Base-by-base conservation (phyloP, 2,797 vertebrate genomes). In the Melanotaenia nigrans region DNA sequence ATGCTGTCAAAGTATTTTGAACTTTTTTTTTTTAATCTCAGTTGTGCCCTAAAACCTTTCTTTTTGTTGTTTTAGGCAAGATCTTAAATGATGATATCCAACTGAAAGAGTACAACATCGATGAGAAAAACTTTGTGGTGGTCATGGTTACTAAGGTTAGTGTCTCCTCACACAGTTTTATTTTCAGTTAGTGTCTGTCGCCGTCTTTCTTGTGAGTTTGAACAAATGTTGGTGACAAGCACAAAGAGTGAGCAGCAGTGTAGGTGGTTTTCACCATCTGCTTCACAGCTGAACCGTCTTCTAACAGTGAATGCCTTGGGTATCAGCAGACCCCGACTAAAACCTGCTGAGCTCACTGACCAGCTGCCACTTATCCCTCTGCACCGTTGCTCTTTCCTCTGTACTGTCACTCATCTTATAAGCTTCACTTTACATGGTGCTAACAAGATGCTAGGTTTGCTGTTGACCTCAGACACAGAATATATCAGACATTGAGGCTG, bases 91-190 rank as follows among this genome's bases (percentile, higher is more conserved):
- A 95, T 79, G 94, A 95, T 78, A 88, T 89, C 49, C 86, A 73
- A 45, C 86, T 95, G 65, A 93, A 92, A 81, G 94, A 95, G 42
- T 95, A 95, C 90, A 95, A 92, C 78, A 95, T 95, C 12, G 94
- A 95, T 61, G 94, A 95, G 80, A 95, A 95, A 78, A 95, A 95
- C 85, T 95, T 95, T 88, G 94, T 95, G 51, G 94, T 95, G 49
- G 94, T 95, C 81, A 95, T 95, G 94, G 93, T 94, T 59, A 92
- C 94, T 42, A 95, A 95, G 94, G 94, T 95, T 81, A 75, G 90
- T 64, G 32, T 59, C 32, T 55, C 24, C 42, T 14, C 9, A 16
- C 0, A 2, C 16, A 25, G 3, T 58, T 54, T n/a, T 45, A 20
- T n/a, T 47, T 47, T n/a, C 42, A 47, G 20, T 10, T 47, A n/a